Percentiles rank a stretch among this genome's conserved stretches.
Evolutionary conservation across 37 sponge, comb jelly and placozoan genomes (phyloP).

Genomic region (Amphimedon queenslandica): DNA sequence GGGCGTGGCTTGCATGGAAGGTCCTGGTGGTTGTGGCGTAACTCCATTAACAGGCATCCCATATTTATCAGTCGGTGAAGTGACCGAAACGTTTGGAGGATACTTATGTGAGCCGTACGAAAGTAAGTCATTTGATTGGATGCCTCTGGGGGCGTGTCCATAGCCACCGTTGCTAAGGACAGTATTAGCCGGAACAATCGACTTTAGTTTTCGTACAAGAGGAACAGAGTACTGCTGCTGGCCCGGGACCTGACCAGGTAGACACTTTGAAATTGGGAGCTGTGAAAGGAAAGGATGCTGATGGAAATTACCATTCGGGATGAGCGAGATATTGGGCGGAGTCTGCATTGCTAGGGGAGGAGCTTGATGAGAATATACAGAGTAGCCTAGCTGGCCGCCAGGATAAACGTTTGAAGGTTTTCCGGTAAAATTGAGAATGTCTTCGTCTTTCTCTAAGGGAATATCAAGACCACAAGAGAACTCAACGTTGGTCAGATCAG

Average conservation of each 20-base stretch:
- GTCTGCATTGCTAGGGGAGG: background rate
- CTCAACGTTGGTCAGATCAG: slow-evolving; percentile 75
- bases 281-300: background rate
- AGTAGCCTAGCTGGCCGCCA: background rate
- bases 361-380: background rate
- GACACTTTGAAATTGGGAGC: background rate
- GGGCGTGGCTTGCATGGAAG: background rate
- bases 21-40: no score
- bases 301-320: background rate
- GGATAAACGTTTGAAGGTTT: background rate
- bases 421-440: background rate
- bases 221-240: background rate
- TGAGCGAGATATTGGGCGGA: background rate
- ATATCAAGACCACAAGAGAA: slow-evolving; percentile 69
- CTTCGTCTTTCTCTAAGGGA: slow-evolving; percentile 67
- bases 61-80: background rate
- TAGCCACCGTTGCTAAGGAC: background rate
- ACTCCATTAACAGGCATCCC: no score
- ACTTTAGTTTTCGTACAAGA: background rate
- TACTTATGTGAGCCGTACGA: background rate
- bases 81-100: background rate
- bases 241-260: no score
- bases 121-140: no score
- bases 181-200: background rate
- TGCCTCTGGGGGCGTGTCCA: no score